These are phyloP conservation scores for Periparus ater DNA, from an alignment of 2,797 vertebrate species.

Conservation along the genomic window DNA sequence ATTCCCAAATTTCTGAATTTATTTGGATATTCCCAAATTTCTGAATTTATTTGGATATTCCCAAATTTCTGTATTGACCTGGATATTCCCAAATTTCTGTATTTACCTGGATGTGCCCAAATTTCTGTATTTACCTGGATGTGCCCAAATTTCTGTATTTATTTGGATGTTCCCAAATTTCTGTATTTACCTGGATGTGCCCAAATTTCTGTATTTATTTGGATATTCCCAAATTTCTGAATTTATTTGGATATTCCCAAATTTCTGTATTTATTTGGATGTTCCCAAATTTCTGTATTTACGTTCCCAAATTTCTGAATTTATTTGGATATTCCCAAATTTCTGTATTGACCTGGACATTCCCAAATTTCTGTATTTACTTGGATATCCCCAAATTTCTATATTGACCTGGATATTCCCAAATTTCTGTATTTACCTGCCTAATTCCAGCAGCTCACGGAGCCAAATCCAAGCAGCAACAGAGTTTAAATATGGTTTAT, in stretches of 20 bases:
- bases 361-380: not conserved
- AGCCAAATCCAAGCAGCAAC: not conserved
- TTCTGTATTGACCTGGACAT: not conserved
- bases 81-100: not conserved
- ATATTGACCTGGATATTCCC: not conserved
- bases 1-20: too few species aligned
- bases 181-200: accelerated
- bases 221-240: accelerated
- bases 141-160: not conserved
- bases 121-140: not conserved
- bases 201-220: not conserved
- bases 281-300: too few species aligned
- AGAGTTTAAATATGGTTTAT: not conserved
- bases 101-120: too few species aligned
- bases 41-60: not conserved
- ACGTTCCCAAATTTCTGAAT: too few species aligned
- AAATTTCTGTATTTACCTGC: not conserved
- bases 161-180: accelerated
- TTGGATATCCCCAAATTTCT: not conserved
- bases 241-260: not conserved
- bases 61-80: not conserved
- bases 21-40: not conserved
- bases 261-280: not conserved
- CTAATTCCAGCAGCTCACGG: not conserved
- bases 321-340: not conserved